A percentile compares a stretch with the other conserved stretches of the same genome.
Conservation (phyloP, 2,113 vertebrate genomes). For the Mesocricetus auratus region DNA sequence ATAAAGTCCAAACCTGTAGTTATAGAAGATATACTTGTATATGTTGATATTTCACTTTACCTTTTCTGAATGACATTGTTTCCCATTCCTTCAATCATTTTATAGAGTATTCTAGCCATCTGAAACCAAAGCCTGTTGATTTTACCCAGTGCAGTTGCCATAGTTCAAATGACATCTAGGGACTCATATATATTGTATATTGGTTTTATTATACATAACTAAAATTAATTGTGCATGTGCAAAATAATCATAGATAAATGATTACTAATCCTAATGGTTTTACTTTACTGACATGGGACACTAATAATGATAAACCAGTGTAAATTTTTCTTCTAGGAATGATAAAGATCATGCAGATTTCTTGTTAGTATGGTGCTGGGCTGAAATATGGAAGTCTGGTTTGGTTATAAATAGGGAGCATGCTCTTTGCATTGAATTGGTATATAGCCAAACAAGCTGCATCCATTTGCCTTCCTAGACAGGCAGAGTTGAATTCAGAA, state of each 20-base stretch:
- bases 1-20: background rate
- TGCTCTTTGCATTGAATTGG: constrained; percentile 87
- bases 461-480: constrained; percentile 86
- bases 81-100: constrained; percentile 31
- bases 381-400: constrained; percentile 69
- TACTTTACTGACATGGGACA: constrained; percentile 53
- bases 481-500: constrained; percentile 90
- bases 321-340: constrained; percentile 30
- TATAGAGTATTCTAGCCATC: background rate
- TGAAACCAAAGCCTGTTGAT: constrained; percentile 62
- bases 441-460: constrained; percentile 87
- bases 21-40: background rate
- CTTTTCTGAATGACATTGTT: background rate
- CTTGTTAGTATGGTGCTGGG: constrained; percentile 55
- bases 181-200: constrained; percentile 78
- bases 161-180: constrained; percentile 55
- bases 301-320: background rate
- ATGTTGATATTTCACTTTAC: background rate
- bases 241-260: constrained; percentile 64
- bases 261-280: constrained; percentile 21
- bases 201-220: constrained; percentile 57
- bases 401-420: constrained; percentile 88
- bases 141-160: constrained; percentile 70
- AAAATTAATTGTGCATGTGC: constrained; percentile 3
- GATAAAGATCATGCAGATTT: constrained; percentile 57